Evolutionary conservation across 92 coral and sea anemone species (phyloP).

Genomic region (Muricea muricata): DNA sequence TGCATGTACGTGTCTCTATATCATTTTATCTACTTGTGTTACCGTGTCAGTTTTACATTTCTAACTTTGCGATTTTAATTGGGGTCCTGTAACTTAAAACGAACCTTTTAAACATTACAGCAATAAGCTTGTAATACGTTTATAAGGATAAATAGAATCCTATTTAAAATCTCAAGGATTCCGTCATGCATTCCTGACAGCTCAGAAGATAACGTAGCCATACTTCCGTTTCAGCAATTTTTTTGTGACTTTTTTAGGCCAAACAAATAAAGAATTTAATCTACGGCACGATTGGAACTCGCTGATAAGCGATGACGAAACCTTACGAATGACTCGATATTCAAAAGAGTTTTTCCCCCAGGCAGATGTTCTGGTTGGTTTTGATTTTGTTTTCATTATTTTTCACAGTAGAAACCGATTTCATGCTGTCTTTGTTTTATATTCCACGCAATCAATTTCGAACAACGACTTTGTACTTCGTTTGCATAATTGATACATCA

Average conservation of each 20-base stretch:
- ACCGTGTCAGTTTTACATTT: too few relatives aligned
- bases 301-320: slow-evolving; percentile 93
- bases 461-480: not conserved
- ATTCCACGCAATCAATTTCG: not conserved
- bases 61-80: too few relatives aligned
- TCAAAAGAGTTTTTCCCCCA: slow-evolving; percentile 89
- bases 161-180: too few relatives aligned
- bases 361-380: slow-evolving; percentile 86
- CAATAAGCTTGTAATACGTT: not conserved
- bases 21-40: too few relatives aligned
- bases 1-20: too few relatives aligned
- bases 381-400: not conserved
- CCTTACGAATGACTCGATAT: slow-evolving; percentile 77
- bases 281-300: slow-evolving; percentile 98
- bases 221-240: not conserved
- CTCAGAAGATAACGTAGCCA: too few relatives aligned
- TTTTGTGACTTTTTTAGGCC: slow-evolving; percentile 62
- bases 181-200: too few relatives aligned
- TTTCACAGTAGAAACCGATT: not conserved
- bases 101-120: not conserved
- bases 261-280: slow-evolving; percentile 94
- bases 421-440: not conserved
- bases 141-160: not conserved
- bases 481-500: not conserved
- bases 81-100: too few relatives aligned